Evolutionary conservation across 2,797 vertebrate species (phyloP), one percentile per base, ranked within the genome.

Genomic region (Coilia nasus): DNA sequence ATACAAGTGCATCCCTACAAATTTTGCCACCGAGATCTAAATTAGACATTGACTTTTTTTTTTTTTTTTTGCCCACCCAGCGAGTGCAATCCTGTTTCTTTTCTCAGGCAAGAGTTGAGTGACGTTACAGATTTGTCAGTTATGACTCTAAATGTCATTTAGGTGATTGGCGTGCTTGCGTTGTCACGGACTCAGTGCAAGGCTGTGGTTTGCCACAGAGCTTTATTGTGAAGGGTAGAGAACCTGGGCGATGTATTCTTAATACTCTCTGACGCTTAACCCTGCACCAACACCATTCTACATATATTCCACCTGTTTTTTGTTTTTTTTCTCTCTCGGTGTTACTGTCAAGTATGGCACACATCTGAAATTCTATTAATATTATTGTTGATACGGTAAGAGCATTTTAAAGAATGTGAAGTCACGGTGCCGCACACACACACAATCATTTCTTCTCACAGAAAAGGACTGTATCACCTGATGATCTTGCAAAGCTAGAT

Each of bases 81-180:
- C 25, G 91, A 92, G 92, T 94, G 94, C 93, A 93, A 89, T 93
- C 93, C 93, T 92, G 86, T 78, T 83, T 90, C 81, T 86, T 87
- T 88, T 91, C 87, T 88, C 83, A 64, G 83, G 92, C 94, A 92
- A 93, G 86, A 90, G 93, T 93, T 94, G 91, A 94, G 81, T 92
- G 93, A 91, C 91, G 87, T 35, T 89, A 83, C 84, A 86, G 4
- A 35, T 35, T 71, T 12, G 4, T 50, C 17, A 57, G n/a, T 93
- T 92, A 81, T 89, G 91, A 91, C 85, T 89, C 90, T 57, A 85
- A 90, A 90, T 90, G 92, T 90, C 91, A 90, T 87, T 67, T 85
- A 7, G 81, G 62, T 54, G 59, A 71, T 78, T 44, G 5, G 71
- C 17, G 9, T 64, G n/a, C 25, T 64, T 15, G 71, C 21, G 19